phyloP scores from a whole-genome alignment of 2,888 invertebrate species.

The Sylvicola fuscatus region DNA sequence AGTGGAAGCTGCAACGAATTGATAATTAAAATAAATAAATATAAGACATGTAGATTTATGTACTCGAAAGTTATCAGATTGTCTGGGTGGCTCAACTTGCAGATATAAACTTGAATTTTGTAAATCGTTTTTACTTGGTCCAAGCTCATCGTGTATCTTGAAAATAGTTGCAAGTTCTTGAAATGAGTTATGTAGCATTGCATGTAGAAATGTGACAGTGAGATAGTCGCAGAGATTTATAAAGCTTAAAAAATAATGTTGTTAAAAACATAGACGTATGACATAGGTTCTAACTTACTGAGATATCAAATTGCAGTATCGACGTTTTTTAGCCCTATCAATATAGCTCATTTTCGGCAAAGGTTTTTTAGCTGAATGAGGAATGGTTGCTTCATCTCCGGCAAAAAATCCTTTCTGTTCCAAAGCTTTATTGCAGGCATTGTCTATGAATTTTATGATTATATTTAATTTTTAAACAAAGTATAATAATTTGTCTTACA shows the following conservation, averaged over 20 bases:
- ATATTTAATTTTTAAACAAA: too few species aligned
- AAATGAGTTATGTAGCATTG: slow-evolving; percentile 40
- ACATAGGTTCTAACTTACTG: slow-evolving; percentile 30
- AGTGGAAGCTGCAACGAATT: slow-evolving; percentile 13
- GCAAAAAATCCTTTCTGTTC: slow-evolving; percentile 55
- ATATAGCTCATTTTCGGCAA: slow-evolving; percentile 64
- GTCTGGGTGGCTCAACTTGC: slow-evolving; percentile 29
- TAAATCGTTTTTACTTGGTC: slow-evolving; percentile 28
- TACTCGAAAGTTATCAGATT: slow-evolving; percentile 26
- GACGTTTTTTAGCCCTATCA: slow-evolving; percentile 65
- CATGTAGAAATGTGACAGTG: slow-evolving; percentile 44
- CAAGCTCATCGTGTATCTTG: slow-evolving; percentile 29
- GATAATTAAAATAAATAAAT: slow-evolving; percentile 10
- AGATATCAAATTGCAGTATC: slow-evolving; percentile 57
- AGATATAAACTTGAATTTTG: slow-evolving; percentile 25
- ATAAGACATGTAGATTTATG: too few species aligned
- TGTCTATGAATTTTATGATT: slow-evolving; percentile 20
- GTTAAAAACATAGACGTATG: slow-evolving; percentile 6
- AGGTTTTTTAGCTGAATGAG: slow-evolving; percentile 33
- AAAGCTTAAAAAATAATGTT: slow-evolving; percentile 30
- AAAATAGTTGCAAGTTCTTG: slow-evolving; percentile 33
- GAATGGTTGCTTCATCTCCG: slow-evolving; percentile 36
- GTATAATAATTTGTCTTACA: slow-evolving; percentile 25
- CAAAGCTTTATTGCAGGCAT: slow-evolving; percentile 57
- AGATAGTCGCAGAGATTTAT: slow-evolving; percentile 51